Evolutionary conservation across 2,888 invertebrate species (phyloP), one percentile per base, ranked within the genome.

Genomic region (Linnaemya tessellans): DNA sequence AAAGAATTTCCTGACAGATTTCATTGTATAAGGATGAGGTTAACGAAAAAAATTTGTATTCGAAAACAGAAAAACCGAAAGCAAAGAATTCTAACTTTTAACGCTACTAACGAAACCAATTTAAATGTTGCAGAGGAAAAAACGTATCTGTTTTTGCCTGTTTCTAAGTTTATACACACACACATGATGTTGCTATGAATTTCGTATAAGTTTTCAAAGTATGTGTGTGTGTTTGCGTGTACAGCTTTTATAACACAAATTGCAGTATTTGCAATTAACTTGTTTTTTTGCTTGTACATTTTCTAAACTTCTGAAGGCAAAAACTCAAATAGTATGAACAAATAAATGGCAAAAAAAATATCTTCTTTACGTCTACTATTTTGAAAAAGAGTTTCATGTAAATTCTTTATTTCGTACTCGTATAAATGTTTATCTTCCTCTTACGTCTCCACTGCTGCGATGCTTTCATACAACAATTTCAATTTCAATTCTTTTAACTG

Each of bases 201-300:
- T 43, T 58, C 2, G 38, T 15, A 3, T 58, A 38, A 15, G 18
- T 43, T 25, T 38, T 54, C 1, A 22, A 64, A 35, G 5, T 64
- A 7, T 68, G 67, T 60, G 41, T 60, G 22, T 68, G 25, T 64
- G 13, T 25, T 22, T 79, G 18, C 54, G 15, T 58, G 41, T 70
- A 10, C 68, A 75, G 49, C 62, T 70, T 75, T 73, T 85, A 74
- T 54, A 64, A 75, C 58, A 70, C 49, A 81, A 85, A 75, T 82
- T 84, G 73, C 73, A 73, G 73, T 74, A 77, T 80, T 80, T 86
- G 77, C 80, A 86, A 86, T 84, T 86, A 86, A 86, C 80, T 75
- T 75, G 65, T 56, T 82, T 71, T 71, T 62, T 62, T 13, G 15
- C 15, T 22, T 67, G 41, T 38, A 71, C n/a, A 71, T 62, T 68